Conservation (phyloP, 1,140 invertebrate species). For the Trypoxylus dichotomus region DNA sequence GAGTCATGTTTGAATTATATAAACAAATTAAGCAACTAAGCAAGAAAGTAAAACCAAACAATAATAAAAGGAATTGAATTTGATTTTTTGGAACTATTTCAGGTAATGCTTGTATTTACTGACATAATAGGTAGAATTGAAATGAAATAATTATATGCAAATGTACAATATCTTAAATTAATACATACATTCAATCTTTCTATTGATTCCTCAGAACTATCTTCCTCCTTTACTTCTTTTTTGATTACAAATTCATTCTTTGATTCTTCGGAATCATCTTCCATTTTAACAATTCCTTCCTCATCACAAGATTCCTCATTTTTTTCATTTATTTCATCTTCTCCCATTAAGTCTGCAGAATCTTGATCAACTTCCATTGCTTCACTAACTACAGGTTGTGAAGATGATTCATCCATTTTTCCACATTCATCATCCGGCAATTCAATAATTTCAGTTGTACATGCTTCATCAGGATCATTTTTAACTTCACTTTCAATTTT, state of each 20-base stretch:
- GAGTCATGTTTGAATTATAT: too few relatives aligned
- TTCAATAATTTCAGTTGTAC: slow-evolving; percentile 40
- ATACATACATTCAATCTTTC: background rate
- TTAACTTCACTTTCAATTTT: background rate
- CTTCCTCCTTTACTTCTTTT: slow-evolving; percentile 27
- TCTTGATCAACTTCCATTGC: background rate
- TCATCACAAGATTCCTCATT: slow-evolving; percentile 11
- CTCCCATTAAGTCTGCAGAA: background rate
- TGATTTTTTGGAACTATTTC: too few relatives aligned
- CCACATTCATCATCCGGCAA: slow-evolving; percentile 42
- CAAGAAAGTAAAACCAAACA: too few relatives aligned
- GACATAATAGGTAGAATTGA: too few relatives aligned
- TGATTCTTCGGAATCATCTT: background rate
- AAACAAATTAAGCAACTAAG: too few relatives aligned
- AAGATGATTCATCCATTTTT: background rate
- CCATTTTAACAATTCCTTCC: background rate
- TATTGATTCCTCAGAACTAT: background rate
- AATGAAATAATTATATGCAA: too few relatives aligned
- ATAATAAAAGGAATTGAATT: too few relatives aligned
- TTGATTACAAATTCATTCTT: slow-evolving; percentile 33
- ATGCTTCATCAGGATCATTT: background rate
- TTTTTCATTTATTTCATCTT: slow-evolving; percentile 36
- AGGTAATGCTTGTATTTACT: too few relatives aligned
- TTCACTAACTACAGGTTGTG: background rate
- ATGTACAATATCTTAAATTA: background rate